Conservation (phyloP, 2,888 invertebrate species). For the Drosophila meridionalis region DNA sequence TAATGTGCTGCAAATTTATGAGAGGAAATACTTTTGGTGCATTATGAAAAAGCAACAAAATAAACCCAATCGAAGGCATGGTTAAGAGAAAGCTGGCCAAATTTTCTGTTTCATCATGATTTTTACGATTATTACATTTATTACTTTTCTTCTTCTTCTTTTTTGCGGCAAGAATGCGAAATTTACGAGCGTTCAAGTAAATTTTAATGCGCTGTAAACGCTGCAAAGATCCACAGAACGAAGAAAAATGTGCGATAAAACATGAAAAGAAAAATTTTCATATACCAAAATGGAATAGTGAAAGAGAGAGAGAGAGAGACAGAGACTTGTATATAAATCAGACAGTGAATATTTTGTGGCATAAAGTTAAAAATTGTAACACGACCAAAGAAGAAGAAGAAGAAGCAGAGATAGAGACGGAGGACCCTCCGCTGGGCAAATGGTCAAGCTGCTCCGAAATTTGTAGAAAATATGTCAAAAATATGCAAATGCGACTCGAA, state of each 20-base stretch:
- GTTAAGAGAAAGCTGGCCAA: slow-evolving; percentile 20
- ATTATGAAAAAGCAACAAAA: slow-evolving; percentile 6
- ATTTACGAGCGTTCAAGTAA: slow-evolving; percentile 71
- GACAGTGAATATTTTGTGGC: slow-evolving; percentile 58
- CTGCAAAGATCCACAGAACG: slow-evolving; percentile 54
- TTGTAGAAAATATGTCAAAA: slow-evolving; percentile 73
- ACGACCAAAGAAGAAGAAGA: slow-evolving; percentile 19
- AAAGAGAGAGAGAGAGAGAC: slow-evolving; percentile 10
- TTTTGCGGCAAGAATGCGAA: slow-evolving; percentile 49
- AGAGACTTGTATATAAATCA: slow-evolving; percentile 64
- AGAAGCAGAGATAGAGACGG: not conserved
- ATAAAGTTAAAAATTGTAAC: slow-evolving; percentile 60
- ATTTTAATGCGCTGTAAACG: slow-evolving; percentile 71
- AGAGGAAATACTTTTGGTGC: slow-evolving; percentile 33
- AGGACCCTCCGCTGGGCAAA: slow-evolving; percentile 18
- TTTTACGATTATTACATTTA: slow-evolving; percentile 68
- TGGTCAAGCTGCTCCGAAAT: slow-evolving; percentile 61
- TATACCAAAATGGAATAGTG: slow-evolving; percentile 31
- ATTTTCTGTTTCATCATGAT: slow-evolving; percentile 59
- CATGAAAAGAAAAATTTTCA: slow-evolving; percentile 68
- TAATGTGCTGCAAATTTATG: slow-evolving; percentile 25
- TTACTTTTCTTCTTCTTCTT: slow-evolving; percentile 19
- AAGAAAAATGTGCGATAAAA: slow-evolving; percentile 72
- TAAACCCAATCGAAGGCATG: slow-evolving; percentile 32
- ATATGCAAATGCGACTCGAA: slow-evolving; percentile 67